Evolutionary conservation across 23 tunicate species (phyloP), one percentile per base, ranked within the genome.

Genomic region (Trididemnum nubilum): DNA sequence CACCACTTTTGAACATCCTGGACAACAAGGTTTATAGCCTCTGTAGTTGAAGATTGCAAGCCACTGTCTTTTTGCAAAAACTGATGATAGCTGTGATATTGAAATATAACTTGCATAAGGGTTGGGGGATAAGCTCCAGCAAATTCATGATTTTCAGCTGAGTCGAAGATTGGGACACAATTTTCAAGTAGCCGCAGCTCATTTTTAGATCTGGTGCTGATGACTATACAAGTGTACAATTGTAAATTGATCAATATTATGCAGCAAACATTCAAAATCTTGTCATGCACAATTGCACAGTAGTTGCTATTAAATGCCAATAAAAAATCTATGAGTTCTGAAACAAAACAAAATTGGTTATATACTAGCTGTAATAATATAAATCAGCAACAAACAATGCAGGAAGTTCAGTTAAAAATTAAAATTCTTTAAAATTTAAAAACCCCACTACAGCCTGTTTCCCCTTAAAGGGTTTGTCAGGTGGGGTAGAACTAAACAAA

Each of bases 71-170:
- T n/a, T 25, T 61, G 24, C 29, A 61, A 25, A 22, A 22, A 25
- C 69, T 25, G 26, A 61, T 61, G 69, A 61, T 61, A 61, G 28
- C 69, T 24, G 29, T 61, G 69, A 25, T 22, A 61, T 25, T 61
- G 69, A 9, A 61, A 25, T 22, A 61, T n/a, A 61, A 61, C 69
- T 25, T 15, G 69, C 69, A 22, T 5, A n/a, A n/a, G 28, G 26
- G 69, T 61, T 61, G 69, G 23, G 26, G 69, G 24, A 25, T 61
- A 61, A 61, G 69, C 28, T n/a, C 69, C 69, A 9, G 69, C 29
- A 25, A 61, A 61, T 61, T 25, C 69, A 61, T 61, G 69, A 25
- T 61, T 61, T 61, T 25, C 69, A 22, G 69, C 28, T 61, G 22
- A n/a, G 29, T 25, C 29, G 22, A 61, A 61, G 69, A 61, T 61